Percentiles rank a stretch among this genome's conserved stretches.
Conservation (phyloP, 2,797 vertebrate genomes). For the Gallinago stenura region DNA sequence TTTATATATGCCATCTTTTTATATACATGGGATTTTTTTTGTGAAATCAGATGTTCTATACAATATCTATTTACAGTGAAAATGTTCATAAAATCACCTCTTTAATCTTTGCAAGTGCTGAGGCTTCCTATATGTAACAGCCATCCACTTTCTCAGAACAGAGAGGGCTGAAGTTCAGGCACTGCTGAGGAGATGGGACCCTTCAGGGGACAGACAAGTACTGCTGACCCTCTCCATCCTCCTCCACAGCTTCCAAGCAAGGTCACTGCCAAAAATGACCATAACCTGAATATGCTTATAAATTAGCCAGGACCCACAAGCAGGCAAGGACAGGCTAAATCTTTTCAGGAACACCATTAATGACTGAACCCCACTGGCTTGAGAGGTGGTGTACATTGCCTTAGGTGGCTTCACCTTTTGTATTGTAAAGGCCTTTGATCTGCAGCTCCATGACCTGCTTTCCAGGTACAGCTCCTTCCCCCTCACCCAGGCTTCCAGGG, state of each 20-base stretch:
- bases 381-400: neutral
- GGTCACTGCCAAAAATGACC: neutral
- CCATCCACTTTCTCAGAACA: neutral
- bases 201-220: neutral
- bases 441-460: neutral
- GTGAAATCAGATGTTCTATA: neutral
- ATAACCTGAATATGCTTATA: neutral
- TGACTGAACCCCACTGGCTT: accelerated
- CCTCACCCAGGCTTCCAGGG: neutral
- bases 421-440: neutral
- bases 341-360: neutral
- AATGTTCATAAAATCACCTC: neutral
- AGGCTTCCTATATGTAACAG: neutral
- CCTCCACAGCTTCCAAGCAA: neutral
- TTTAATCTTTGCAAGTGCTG: neutral
- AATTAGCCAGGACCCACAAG: neutral
- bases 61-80: neutral
- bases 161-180: neutral
- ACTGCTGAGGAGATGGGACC: neutral
- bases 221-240: neutral
- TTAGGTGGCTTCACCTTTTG: neutral
- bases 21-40: neutral
- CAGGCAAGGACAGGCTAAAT: neutral
- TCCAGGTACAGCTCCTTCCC: neutral
- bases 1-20: neutral